A percentile compares a stretch with the other conserved stretches of the same genome.
phyloP scores from a whole-genome alignment of 2,113 vertebrate species.

The Tachuris rubrigastra region DNA sequence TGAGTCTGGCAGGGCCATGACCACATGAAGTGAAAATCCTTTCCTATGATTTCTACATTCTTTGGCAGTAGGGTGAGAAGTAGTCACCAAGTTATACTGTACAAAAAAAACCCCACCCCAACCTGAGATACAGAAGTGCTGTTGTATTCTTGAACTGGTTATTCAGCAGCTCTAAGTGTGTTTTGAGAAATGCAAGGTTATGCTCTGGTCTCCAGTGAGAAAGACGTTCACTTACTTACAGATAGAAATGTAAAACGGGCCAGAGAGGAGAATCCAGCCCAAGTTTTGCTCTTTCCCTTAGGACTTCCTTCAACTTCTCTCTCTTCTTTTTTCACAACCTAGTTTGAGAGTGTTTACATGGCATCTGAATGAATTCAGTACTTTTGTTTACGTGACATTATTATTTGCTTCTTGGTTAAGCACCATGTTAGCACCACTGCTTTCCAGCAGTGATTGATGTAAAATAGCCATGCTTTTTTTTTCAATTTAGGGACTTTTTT shows the following conservation, averaged over 20 bases:
- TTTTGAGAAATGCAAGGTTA: not conserved
- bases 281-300: not conserved
- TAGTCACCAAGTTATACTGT: not conserved
- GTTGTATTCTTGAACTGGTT: not conserved
- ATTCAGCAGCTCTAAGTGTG: slow-evolving; percentile 35
- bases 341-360: not conserved
- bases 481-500: not conserved
- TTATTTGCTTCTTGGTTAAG: not conserved
- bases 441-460: not conserved
- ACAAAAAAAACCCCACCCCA: accelerated
- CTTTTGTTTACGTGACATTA: not conserved
- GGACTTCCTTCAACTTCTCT: not conserved
- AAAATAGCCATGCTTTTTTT: not conserved
- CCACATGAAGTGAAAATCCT: not conserved
- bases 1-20: not conserved
- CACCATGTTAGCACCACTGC: accelerated
- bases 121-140: not conserved
- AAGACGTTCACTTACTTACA: not conserved
- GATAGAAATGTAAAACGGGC: not conserved
- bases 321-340: not conserved
- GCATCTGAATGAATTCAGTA: not conserved
- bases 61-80: not conserved
- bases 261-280: not conserved
- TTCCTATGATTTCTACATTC: not conserved
- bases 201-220: not conserved